Evolutionary conservation across 2,113 vertebrate genomes (phyloP).

Genomic region (Spilogale gracilis): DNA sequence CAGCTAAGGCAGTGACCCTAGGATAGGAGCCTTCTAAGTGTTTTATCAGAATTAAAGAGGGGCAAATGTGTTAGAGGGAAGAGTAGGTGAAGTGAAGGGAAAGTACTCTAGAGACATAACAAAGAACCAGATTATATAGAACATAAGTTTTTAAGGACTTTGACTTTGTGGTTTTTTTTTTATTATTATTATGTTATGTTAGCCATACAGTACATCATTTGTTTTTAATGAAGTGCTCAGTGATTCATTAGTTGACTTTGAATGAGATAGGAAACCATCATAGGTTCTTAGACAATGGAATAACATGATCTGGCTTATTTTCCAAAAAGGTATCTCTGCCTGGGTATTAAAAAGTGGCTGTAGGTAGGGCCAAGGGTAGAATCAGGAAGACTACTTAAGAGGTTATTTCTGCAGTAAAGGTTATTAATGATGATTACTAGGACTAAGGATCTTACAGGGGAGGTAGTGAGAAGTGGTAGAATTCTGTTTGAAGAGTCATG

Average conservation of each 20-base stretch:
- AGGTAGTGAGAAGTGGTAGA: not conserved
- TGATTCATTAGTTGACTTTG: not conserved
- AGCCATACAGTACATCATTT: too few relatives aligned
- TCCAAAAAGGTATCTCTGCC: not conserved
- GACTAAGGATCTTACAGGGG: not conserved
- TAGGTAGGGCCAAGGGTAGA: not conserved
- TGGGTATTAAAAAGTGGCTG: not conserved
- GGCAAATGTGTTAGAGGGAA: not conserved
- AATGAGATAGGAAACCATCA: not conserved
- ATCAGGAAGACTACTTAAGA: not conserved
- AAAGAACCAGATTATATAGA: not conserved
- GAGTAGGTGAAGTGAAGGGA: not conserved
- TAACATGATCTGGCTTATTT: not conserved
- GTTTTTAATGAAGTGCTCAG: too few relatives aligned
- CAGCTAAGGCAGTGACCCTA: not conserved
- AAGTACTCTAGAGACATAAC: not conserved
- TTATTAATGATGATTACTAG: not conserved
- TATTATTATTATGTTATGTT: too few relatives aligned
- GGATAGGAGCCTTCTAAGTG: not conserved
- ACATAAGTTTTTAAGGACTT: not conserved
- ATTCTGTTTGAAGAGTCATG: not conserved
- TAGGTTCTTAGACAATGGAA: not conserved
- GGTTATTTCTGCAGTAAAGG: not conserved
- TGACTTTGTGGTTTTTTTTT: not conserved
- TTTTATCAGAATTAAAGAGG: not conserved